Percentiles rank a stretch among this genome's conserved stretches.
Conservation (phyloP, 2,888 invertebrate species). For the Melanostoma mellinum region DNA sequence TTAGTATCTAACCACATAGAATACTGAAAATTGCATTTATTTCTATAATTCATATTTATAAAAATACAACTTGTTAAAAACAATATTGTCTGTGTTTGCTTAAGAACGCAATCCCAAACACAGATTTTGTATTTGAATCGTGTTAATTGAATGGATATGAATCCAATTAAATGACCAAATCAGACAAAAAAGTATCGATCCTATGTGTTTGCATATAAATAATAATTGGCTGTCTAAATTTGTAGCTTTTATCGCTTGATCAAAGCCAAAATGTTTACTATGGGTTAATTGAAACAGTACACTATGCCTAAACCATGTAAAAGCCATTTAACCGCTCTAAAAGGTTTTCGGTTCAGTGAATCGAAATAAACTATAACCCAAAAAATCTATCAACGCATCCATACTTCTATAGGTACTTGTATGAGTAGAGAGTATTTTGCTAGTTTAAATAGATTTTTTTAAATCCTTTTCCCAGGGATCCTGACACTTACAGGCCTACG, state of each 20-base stretch:
- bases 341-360: conserved; percentile 39
- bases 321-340: conserved; percentile 18
- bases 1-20: too few species aligned
- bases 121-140: too few species aligned
- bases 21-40: too few species aligned
- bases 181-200: background rate
- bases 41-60: too few species aligned
- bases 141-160: too few species aligned
- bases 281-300: background rate
- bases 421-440: conserved; percentile 12
- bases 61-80: too few species aligned
- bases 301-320: conserved; percentile 13
- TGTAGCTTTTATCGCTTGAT: conserved; percentile 38
- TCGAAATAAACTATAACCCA: conserved; percentile 35
- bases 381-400: background rate
- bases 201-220: background rate
- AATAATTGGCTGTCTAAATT: conserved; percentile 42
- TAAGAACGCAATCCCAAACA: too few species aligned
- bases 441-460: conserved; percentile 40
- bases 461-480: conserved; percentile 31
- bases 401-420: too few species aligned
- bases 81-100: too few species aligned
- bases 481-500: conserved; percentile 8
- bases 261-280: conserved; percentile 24
- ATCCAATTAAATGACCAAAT: too few species aligned